Evolutionary conservation across 2,888 invertebrate genomes (phyloP), one percentile per base, ranked within the genome.

Genomic region (Meiosimyza decipiens): DNA sequence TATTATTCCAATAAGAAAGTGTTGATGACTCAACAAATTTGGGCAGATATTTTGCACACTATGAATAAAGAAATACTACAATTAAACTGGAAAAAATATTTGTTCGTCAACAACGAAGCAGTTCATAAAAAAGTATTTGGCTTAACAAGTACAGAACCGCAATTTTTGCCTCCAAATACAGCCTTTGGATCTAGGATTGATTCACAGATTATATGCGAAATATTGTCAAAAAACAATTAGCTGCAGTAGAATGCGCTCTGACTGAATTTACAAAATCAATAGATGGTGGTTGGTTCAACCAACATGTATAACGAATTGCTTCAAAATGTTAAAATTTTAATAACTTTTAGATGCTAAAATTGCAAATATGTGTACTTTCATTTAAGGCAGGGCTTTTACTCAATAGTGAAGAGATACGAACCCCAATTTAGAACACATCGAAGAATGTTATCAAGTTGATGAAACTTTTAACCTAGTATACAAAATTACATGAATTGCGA

Each of bases 121-220:
- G 54, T 54, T 54, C 54, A 54, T 54, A 54, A 54, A 16, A 54
- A 54, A 16, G 16, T 11, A 4, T 12, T 16, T n/a, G 54, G 54
- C 54, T 54, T 54, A n/a, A 64, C 72, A 74, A 77, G 76, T 72
- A 70, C 73, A 13, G 65, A 73, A 28, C 33, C 76, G 6, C 70
- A 76, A 63, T 75, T 73, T 71, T 63, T 77, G 68, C 74, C 77
- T 3, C 73, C 73, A 18, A 77, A 76, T 68, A 76, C 69, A 18
- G 66, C 75, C 77, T 18, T 69, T 78, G 18, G 71, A 77, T 60
- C 71, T 73, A 70, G 75, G 76, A 22, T 76, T 75, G 13, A 74
- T 77, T 73, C 75, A 73, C 52, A 33, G 73, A 76, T 66, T 77
- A 75, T 66, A 75, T 74, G n/a, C 75, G 74, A 75, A 77, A 73